These are phyloP conservation scores for Chironex yamaguchii DNA, from an alignment of 30 jellyfish, hydroid and myxozoan species.

Conservation along the genomic window DNA sequence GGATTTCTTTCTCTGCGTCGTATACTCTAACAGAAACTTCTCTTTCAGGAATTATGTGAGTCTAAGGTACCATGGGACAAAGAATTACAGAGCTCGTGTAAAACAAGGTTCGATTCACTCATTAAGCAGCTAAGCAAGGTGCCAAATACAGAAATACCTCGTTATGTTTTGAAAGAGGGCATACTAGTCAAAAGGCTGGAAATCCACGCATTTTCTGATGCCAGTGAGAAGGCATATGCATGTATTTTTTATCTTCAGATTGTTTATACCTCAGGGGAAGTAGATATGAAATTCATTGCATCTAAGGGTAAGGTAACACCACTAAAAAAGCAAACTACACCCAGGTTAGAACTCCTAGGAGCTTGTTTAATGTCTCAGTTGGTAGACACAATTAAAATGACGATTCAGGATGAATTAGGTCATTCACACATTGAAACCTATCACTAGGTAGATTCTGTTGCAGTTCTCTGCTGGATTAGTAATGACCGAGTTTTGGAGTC, in stretches of 20 bases:
- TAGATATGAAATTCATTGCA: constrained; percentile 7
- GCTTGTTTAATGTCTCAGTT: constrained; percentile 11
- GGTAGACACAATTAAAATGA: too few species aligned
- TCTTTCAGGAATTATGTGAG: too few species aligned
- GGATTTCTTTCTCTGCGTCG: too few species aligned
- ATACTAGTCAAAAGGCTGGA: background rate
- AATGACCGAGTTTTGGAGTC: too few species aligned
- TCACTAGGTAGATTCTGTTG: too few species aligned
- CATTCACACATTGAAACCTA: too few species aligned
- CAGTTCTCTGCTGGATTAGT: too few species aligned
- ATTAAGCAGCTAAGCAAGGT: background rate
- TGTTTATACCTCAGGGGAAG: constrained; percentile 30
- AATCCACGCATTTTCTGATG: constrained; percentile 41
- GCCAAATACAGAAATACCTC: background rate
- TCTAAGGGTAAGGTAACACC: constrained; percentile 37
- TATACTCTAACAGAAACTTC: too few species aligned
- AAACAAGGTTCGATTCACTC: background rate
- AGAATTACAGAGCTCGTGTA: background rate
- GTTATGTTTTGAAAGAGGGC: constrained; percentile 7
- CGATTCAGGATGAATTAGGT: too few species aligned
- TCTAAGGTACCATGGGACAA: too few species aligned
- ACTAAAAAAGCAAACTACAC: constrained; percentile 5
- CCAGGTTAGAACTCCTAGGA: constrained; percentile 27
- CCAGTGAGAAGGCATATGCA: constrained; percentile 45
- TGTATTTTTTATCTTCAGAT: constrained; percentile 8